Evolutionary conservation across 2,888 invertebrate genomes (phyloP).

Genomic region (Calameuta pallipes): DNA sequence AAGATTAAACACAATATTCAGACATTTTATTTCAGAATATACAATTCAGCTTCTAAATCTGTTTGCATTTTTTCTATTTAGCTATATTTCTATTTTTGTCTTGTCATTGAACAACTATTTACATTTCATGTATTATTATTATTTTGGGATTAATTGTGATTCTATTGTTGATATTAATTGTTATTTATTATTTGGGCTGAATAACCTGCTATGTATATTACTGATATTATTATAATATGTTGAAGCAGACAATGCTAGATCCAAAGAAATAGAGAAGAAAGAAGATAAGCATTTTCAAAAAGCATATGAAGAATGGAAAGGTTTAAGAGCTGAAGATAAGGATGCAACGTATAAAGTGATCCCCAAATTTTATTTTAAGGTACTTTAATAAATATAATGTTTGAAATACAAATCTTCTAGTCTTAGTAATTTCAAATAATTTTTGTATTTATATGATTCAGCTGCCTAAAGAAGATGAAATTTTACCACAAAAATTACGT

Average conservation of each 20-base stretch:
- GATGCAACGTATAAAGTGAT: constrained; percentile 72
- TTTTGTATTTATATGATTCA: constrained; percentile 27
- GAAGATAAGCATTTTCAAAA: constrained; percentile 71
- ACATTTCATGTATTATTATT: neutral
- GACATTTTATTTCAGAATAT: neutral
- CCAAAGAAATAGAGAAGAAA: constrained; percentile 50
- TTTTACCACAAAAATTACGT: constrained; percentile 81
- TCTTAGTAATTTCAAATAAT: constrained; percentile 1
- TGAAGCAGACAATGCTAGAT: neutral
- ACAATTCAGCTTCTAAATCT: no score
- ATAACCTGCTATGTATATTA: neutral
- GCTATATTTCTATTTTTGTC: no score
- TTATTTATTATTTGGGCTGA: neutral
- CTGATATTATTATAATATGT: neutral
- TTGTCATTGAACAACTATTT: neutral
- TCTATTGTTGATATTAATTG: neutral
- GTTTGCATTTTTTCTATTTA: no score
- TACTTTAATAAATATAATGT: constrained; percentile 28
- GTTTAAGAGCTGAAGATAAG: constrained; percentile 66
- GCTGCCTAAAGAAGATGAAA: constrained; percentile 82
- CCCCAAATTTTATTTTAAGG: constrained; percentile 80
- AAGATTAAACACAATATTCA: neutral
- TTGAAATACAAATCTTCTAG: neutral
- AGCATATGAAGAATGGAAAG: constrained; percentile 68
- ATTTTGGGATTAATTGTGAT: neutral